These are phyloP conservation scores for Propithecus deckenii DNA, from an alignment of 2,797 vertebrate genomes.

Conservation along the genomic window DNA sequence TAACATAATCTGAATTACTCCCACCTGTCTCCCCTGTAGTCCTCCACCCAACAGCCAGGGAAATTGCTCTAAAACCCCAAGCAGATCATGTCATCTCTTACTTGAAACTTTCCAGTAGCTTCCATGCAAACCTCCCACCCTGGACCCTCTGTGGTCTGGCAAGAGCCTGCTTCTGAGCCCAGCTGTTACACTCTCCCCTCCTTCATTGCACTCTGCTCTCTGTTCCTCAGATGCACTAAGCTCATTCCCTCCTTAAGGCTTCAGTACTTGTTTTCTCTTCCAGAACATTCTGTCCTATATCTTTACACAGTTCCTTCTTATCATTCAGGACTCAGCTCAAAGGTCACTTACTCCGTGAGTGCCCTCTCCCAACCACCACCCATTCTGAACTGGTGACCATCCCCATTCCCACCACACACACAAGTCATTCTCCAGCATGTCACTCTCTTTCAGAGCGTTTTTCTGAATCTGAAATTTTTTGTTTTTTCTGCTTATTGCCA, in stretches of 20 bases:
- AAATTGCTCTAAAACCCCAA: not conserved
- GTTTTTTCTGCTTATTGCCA: not conserved
- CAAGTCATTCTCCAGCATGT: not conserved
- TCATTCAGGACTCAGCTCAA: not conserved
- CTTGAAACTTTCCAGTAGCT: not conserved
- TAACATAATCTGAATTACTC: not conserved
- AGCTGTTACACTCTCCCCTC: too few species aligned
- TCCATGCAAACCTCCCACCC: not conserved
- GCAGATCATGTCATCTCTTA: not conserved
- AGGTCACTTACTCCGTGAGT: not conserved
- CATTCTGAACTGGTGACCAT: not conserved
- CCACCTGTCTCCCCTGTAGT: not conserved
- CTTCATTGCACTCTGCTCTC: not conserved
- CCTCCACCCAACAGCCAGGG: not conserved
- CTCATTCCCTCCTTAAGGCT: not conserved
- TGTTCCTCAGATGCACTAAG: not conserved
- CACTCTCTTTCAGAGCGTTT: not conserved
- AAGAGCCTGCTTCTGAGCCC: not conserved
- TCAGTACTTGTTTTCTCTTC: not conserved
- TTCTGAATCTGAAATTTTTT: not conserved
- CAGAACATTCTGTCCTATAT: not conserved
- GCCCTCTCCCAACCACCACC: not conserved
- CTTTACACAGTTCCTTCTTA: not conserved
- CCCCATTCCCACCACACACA: too few species aligned
- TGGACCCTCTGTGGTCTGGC: not conserved